phyloP scores from a whole-genome alignment of 2,888 invertebrate species.

The Rotaria macrura region DNA sequence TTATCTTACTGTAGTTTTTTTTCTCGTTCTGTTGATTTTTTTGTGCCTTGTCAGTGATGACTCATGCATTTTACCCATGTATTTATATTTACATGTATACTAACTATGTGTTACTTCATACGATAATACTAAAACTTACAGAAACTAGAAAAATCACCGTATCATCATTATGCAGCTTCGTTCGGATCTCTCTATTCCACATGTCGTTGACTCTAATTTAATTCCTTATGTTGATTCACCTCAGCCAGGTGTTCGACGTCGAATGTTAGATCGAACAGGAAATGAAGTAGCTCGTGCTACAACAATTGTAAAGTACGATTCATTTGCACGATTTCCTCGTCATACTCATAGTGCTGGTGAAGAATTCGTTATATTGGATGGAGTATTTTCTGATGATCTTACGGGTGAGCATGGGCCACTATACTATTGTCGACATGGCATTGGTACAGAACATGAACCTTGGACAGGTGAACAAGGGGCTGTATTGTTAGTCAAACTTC shows the following conservation, averaged over 20 bases:
- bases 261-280: slow-evolving; percentile 6
- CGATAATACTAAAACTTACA: background rate
- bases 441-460: background rate
- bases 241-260: background rate
- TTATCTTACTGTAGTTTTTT: background rate
- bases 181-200: slow-evolving; percentile 1
- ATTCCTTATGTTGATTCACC: background rate
- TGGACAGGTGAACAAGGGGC: slow-evolving; percentile 3
- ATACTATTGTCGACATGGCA: slow-evolving; percentile 5
- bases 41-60: background rate
- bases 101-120: background rate
- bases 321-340: background rate
- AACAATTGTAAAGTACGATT: slow-evolving; percentile 1
- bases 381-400: background rate
- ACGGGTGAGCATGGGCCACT: background rate
- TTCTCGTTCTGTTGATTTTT: too few species aligned
- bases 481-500: background rate
- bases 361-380: slow-evolving; percentile 2
- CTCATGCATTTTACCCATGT: background rate
- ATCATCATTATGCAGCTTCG: background rate
- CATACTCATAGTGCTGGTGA: background rate
- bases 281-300: slow-evolving; percentile 5
- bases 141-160: background rate
- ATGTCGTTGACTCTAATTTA: background rate
- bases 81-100: too few species aligned